Base-by-base conservation (phyloP, 2,888 invertebrate genomes). In the Orgyia antiqua region DNA sequence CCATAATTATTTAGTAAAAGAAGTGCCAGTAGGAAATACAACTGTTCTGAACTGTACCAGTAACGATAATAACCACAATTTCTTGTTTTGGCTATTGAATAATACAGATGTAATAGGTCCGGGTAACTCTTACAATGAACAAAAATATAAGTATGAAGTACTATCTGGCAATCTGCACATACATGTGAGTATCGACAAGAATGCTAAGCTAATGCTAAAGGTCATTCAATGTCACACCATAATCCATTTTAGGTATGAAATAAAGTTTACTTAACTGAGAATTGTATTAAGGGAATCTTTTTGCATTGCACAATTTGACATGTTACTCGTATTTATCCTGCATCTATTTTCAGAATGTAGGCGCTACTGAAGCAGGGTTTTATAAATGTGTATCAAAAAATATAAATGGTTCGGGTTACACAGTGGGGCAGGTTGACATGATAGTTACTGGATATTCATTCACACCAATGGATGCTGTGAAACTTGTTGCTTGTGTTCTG, bases 111-210 rank as follows among this genome's bases (percentile, higher is more conserved):
- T 91, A 18, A 88, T 92, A 42, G 90, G 91, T 1, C 91, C 92
- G 11, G 89, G 88, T 19, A 90, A 89, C 74, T 53, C 73, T 21
- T 84, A 87, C 58, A 88, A 91, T 67, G 80, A 77, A 42, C 73
- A 78, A 26, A 92, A 92, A 68, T 92, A 89, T 59, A 89, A 89
- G 58, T 92, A 91, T 71, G 90, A 91, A 73, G 90, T 92, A 7
- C 72, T 91, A 25, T 90, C 91, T 27, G 92, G 92, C 47, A 90
- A 87, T 52, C 84, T 92, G 19, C 87, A 82, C 32, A 91, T 92
- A 45, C 84, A 88, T 86, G 92, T 92, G 69, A 88, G 87, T 80
- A 43, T 13, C 15, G 13, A 19, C 20, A 11, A 12, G 6, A 19
- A 15, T 15, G n/a, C n/a, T n/a, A n/a, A n/a, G n/a, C n/a, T n/a